Evolutionary conservation across 37 sponge, comb jelly and placozoan genomes (phyloP).

Genomic region (Agelas oroides): DNA sequence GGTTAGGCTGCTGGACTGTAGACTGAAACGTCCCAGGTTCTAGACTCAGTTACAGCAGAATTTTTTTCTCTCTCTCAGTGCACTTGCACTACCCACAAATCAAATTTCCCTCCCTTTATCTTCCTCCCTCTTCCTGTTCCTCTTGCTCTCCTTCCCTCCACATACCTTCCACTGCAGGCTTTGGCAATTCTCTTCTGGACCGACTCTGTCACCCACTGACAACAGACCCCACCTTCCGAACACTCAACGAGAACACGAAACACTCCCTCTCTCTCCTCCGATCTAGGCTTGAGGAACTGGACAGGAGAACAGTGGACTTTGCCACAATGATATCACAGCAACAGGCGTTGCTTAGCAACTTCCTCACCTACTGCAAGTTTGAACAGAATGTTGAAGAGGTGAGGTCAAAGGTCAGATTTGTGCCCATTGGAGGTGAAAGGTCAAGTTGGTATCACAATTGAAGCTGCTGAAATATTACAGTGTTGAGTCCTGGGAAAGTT

Average conservation of each 20-base stretch:
- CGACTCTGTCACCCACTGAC: constrained; percentile 31
- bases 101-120: not conserved
- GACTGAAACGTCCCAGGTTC: no score
- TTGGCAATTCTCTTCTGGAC: constrained; percentile 28
- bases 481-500: no score
- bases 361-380: constrained; percentile 48
- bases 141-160: not conserved
- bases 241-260: constrained; percentile 22
- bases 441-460: not conserved
- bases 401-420: not conserved
- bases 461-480: no score
- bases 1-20: no score
- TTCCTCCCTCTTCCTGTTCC: not conserved
- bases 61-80: no score
- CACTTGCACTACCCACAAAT: no score
- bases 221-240: not conserved
- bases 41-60: no score
- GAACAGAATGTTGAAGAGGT: constrained; percentile 44
- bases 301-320: constrained; percentile 1
- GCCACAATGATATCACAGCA: constrained; percentile 15
- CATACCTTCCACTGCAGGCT: not conserved
- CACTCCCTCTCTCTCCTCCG: constrained; percentile 18
- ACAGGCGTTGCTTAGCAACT: constrained; percentile 23
- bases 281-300: constrained; percentile 23
- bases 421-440: not conserved